Evolutionary conservation across 1,140 invertebrate genomes (phyloP), one percentile per base, ranked within the genome.

Genomic region (Euura saliciscinereae): DNA sequence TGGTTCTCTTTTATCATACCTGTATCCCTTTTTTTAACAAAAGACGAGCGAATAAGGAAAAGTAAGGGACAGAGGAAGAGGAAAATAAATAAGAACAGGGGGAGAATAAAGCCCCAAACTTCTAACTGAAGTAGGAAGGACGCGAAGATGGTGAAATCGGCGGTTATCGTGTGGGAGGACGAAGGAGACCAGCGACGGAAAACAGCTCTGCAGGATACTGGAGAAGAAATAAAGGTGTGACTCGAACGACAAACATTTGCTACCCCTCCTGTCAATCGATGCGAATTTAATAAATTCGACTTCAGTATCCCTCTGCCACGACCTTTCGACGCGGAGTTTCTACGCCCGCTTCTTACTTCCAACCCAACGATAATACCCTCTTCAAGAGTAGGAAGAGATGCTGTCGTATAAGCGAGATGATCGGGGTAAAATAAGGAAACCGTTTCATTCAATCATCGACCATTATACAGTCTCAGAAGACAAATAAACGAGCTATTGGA

Each of bases 211-310:
- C 28, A 28, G 28, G 28, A 28, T 3, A 6, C 8, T 59, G 51
- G 51, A 59, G 5, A 59, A 59, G 51, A 59, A 59, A 59, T 59
- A 59, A 59, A 59, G 51, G 51, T 59, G 51, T 59, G 51, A 59
- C 51, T 59, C 51, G 51, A 59, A 59, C 51, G 51, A 59, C 51
- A 59, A 59, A 59, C 51, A 59, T 59, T 59, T 59, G 51, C 51
- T 59, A 59, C 51, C 51, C 51, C 28, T 28, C 28, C 51, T 59
- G 51, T 59, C 51, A 59, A 59, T 59, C 51, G 51, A 59, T 59
- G 51, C 51, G 51, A 59, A 59, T 59, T 59, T 59, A 59, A 59
- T 59, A 59, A 59, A 59, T 59, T 59, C 51, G 10, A 59, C 51
- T 59, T 59, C 51, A 59, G 2, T n/a, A n/a, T 8, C 8, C 28